Conservation (phyloP, 2,113 vertebrate genomes). For the Micronisus gabar region DNA sequence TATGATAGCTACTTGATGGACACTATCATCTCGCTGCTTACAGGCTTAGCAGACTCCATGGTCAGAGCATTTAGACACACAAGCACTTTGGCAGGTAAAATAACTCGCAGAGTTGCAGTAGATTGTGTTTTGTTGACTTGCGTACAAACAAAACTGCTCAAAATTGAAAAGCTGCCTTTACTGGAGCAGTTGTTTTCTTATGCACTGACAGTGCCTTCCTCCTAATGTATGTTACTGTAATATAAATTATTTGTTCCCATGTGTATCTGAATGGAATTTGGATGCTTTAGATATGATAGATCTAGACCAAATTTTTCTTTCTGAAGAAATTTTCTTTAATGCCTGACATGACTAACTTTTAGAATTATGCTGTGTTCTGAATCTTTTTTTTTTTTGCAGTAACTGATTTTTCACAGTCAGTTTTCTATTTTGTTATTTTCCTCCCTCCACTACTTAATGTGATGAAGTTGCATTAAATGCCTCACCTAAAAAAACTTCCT, state of each 20-base stretch:
- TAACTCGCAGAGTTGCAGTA: background rate
- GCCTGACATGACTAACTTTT: background rate
- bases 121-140: background rate
- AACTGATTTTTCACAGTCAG: background rate
- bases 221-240: background rate
- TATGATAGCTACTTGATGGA: slow-evolving; percentile 87
- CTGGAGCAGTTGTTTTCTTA: background rate
- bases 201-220: background rate
- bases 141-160: background rate
- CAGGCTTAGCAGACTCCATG: slow-evolving; percentile 83
- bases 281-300: background rate
- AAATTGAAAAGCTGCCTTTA: background rate
- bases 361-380: background rate
- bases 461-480: background rate
- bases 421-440: background rate
- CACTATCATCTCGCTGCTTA: slow-evolving; percentile 83
- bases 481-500: background rate
- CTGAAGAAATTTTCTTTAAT: background rate
- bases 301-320: background rate
- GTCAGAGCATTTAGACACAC: slow-evolving; percentile 90
- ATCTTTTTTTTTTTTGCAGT: background rate
- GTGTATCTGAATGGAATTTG: background rate
- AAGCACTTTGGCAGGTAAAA: slow-evolving; percentile 88
- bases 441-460: background rate
- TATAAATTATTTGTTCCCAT: background rate